Evolutionary conservation across 2,888 invertebrate genomes (phyloP).

Genomic region (Nomada lathburiana): DNA sequence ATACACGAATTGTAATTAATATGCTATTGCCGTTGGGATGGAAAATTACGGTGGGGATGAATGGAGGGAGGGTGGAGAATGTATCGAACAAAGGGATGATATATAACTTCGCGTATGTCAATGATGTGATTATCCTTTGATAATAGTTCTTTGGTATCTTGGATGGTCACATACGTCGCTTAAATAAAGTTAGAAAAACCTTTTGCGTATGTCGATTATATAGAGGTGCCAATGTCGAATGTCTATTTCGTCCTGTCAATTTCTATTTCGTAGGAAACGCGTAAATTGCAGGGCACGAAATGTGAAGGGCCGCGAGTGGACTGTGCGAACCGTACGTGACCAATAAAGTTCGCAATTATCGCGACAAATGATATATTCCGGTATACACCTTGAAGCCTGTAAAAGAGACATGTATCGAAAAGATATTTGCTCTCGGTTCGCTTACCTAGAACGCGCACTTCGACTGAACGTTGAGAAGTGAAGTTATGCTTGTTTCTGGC

Average conservation of each 20-base stretch:
- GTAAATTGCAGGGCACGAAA: neutral
- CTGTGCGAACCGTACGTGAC: conserved; percentile 32
- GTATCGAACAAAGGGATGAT: conserved; percentile 52
- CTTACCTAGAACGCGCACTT: conserved; percentile 84
- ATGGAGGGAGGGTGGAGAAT: neutral
- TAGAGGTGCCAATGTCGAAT: neutral
- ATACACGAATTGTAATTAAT: conserved; percentile 69
- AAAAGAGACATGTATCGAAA: conserved; percentile 45
- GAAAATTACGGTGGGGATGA: conserved; percentile 27
- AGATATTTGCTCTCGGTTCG: conserved; percentile 56
- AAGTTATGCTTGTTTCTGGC: conserved; percentile 85
- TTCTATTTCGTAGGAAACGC: neutral
- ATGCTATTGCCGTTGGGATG: conserved; percentile 41
- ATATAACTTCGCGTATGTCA: conserved; percentile 35
- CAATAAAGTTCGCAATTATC: conserved; percentile 20
- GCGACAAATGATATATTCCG: conserved; percentile 31
- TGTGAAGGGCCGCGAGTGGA: too few species aligned
- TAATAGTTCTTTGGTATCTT: conserved; percentile 46
- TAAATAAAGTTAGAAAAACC: neutral
- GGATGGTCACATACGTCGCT: conserved; percentile 32
- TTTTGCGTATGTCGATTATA: neutral
- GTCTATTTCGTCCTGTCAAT: neutral
- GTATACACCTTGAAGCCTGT: conserved; percentile 34
- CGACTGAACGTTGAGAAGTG: conserved; percentile 83
- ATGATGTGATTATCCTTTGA: conserved; percentile 38